Conservation (phyloP, 1,140 invertebrate genomes). For the Trachymyrmex septentrionalis region DNA sequence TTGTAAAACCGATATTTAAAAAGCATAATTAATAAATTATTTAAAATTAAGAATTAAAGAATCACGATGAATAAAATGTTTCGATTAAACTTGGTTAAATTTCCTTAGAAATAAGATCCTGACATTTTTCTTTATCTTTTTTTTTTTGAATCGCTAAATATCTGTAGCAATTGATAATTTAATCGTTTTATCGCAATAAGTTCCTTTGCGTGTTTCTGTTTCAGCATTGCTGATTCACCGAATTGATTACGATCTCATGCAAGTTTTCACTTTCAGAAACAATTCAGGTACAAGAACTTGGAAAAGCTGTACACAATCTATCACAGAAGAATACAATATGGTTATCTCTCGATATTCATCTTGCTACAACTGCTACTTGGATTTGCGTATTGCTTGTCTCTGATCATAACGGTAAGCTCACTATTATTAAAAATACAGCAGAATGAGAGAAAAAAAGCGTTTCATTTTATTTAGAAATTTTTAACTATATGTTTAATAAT, state of each 20-base stretch:
- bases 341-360: constrained; percentile 92
- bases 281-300: constrained; percentile 91
- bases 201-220: not conserved
- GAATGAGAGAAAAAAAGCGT: not conserved
- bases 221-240: not conserved
- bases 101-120: not conserved
- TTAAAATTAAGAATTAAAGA: not conserved
- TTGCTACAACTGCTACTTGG: constrained; percentile 90
- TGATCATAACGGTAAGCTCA: constrained; percentile 87
- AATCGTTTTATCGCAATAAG: not conserved
- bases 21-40: not conserved
- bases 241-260: constrained; percentile 63
- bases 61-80: not conserved
- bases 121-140: not conserved
- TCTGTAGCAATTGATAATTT: constrained; percentile 8
- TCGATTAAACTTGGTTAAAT: not conserved
- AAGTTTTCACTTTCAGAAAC: constrained; percentile 88
- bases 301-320: constrained; percentile 92
- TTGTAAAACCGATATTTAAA: not conserved
- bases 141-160: not conserved
- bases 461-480: not conserved
- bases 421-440: not conserved
- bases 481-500: not conserved
- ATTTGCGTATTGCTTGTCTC: constrained; percentile 88
- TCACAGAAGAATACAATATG: constrained; percentile 91